These are phyloP conservation scores for Hipposideros larvatus DNA, from an alignment of 2,797 vertebrate genomes.

Conservation along the genomic window DNA sequence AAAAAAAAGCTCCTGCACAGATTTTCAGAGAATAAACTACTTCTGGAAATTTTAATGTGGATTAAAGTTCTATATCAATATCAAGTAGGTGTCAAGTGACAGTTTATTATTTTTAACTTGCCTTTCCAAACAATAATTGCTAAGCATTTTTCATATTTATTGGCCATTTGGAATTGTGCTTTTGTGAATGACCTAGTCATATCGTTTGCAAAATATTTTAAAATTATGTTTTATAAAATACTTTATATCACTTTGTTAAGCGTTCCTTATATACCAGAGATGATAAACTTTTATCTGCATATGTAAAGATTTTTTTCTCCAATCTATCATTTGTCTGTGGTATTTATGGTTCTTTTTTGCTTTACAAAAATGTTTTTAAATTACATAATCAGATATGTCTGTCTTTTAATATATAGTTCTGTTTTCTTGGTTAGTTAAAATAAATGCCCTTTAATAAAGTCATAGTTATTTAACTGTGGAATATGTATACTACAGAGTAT, in stretches of 20 bases:
- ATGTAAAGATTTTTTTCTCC: not conserved
- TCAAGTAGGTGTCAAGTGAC: conserved; percentile 3
- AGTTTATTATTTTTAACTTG: conserved; percentile 48
- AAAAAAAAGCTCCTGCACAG: conserved; percentile 21
- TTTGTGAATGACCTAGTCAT: not conserved
- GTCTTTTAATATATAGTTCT: not conserved
- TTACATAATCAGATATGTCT: not conserved
- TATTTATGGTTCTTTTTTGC: conserved; percentile 23
- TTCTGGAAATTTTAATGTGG: conserved; percentile 24
- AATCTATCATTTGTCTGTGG: not conserved
- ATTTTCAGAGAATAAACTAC: conserved; percentile 43
- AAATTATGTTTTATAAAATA: conserved; percentile 42
- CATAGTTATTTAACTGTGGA: conserved; percentile 31
- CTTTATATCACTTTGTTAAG: conserved; percentile 31
- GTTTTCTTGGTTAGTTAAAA: conserved; percentile 44
- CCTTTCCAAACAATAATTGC: conserved; percentile 30
- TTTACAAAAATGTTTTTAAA: conserved; percentile 44
- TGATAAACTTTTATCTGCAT: not conserved
- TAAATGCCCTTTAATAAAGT: conserved; percentile 40
- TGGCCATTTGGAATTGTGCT: not conserved
- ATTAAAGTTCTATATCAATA: conserved; percentile 51
- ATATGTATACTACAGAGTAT: conserved; percentile 6
- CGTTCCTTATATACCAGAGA: not conserved
- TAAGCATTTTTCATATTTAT: conserved; percentile 45
- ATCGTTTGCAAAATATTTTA: conserved; percentile 42